Percentiles rank a stretch among this genome's conserved stretches.
Evolutionary conservation across 2,113 vertebrate genomes (phyloP).

Genomic region (Nothocercus julius): DNA sequence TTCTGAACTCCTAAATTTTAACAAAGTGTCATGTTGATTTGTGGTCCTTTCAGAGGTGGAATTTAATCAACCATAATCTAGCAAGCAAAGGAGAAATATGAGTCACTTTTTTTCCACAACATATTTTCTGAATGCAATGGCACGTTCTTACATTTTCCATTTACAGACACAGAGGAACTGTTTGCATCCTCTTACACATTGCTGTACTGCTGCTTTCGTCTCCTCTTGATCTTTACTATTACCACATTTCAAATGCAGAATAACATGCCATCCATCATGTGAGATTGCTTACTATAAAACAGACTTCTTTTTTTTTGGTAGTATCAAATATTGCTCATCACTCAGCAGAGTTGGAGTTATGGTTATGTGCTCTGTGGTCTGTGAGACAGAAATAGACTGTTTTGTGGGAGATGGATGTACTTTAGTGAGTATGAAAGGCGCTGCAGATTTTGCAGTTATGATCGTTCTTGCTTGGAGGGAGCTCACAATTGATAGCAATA

Average conservation of each 20-base stretch:
- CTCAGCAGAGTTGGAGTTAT: neutral
- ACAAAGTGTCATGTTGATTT: neutral
- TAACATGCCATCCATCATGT: neutral
- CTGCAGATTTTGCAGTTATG: neutral
- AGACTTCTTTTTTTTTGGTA: neutral
- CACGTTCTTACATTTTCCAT: neutral
- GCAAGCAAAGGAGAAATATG: neutral
- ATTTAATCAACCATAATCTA: neutral
- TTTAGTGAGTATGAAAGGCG: neutral
- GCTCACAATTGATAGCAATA: neutral
- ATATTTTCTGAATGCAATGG: neutral
- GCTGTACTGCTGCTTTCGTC: neutral
- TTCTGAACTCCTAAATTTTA: neutral
- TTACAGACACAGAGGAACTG: neutral
- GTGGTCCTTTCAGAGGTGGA: fast-evolving
- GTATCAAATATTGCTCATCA: neutral
- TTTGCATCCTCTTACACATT: neutral
- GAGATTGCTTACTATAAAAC: neutral
- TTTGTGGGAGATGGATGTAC: neutral
- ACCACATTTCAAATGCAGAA: neutral
- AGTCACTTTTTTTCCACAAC: neutral
- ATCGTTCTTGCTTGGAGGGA: neutral
- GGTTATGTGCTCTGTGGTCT: neutral
- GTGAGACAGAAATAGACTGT: neutral
- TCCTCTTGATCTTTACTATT: neutral